phyloP scores from a whole-genome alignment of 2,888 invertebrate species.

The Sclerodermus sp. region DNA sequence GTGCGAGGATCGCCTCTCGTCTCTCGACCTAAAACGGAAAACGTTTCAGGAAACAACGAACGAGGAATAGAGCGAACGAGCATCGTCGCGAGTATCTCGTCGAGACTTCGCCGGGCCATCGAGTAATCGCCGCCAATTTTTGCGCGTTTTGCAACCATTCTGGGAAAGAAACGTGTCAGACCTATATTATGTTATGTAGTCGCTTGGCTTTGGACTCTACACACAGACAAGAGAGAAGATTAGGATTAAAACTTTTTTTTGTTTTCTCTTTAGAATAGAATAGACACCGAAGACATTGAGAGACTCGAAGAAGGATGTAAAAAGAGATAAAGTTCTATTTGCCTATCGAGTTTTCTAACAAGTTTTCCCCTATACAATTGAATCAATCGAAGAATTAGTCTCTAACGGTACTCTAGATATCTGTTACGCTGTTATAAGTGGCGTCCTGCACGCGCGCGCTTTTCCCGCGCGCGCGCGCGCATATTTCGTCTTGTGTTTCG shows the following conservation, averaged over 20 bases:
- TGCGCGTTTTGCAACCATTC: slow-evolving; percentile 38
- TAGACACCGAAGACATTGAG: slow-evolving; percentile 48
- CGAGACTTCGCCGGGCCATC: too few species aligned
- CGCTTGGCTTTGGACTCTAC: slow-evolving; percentile 7
- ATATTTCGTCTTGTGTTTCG: not conserved
- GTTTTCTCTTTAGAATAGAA: slow-evolving; percentile 31
- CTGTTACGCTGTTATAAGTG: not conserved
- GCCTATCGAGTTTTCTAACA: slow-evolving; percentile 1
- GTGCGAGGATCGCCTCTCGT: too few species aligned
- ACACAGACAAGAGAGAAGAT: slow-evolving; percentile 25
- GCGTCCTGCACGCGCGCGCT: not conserved
- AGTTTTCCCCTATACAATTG: too few species aligned
- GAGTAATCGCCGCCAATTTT: too few species aligned
- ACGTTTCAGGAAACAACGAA: too few species aligned
- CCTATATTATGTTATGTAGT: too few species aligned
- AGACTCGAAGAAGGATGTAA: slow-evolving; percentile 38
- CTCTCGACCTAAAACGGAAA: too few species aligned
- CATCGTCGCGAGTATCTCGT: too few species aligned
- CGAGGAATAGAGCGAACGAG: too few species aligned
- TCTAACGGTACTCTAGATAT: too few species aligned
- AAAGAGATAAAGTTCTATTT: slow-evolving; percentile 27
- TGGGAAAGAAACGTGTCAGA: slow-evolving; percentile 18
- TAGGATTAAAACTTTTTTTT: slow-evolving; percentile 12
- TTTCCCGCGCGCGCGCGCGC: slow-evolving; percentile 1
- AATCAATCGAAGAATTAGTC: too few species aligned